A percentile compares a stretch with the other conserved stretches of the same genome.
These are phyloP conservation scores for Megaceryle alcyon DNA, from an alignment of 2,797 vertebrate species.

Conservation along the genomic window DNA sequence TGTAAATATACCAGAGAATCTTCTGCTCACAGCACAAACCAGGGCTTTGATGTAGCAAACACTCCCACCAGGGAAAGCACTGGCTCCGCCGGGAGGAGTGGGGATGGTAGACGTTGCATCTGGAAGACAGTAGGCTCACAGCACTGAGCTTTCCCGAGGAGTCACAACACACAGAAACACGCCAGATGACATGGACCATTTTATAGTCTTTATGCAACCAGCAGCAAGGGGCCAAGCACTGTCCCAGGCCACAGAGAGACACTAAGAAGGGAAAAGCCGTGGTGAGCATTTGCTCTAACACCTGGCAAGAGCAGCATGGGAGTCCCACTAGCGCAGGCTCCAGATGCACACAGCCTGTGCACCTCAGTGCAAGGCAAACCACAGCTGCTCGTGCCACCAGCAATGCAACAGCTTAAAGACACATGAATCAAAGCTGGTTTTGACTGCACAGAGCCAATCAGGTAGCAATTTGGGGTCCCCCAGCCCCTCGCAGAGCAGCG, in stretches of 20 bases:
- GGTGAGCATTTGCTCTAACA: neutral
- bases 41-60: conserved; percentile 55
- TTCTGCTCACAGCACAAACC: neutral
- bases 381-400: rapidly evolving
- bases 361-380: neutral
- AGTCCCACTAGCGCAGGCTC: neutral
- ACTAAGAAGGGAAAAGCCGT: neutral
- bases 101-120: neutral
- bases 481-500: neutral
- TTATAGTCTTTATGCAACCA: neutral
- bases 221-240: neutral
- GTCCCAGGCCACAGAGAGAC: rapidly evolving
- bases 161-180: neutral
- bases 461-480: neutral
- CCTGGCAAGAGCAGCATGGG: rapidly evolving
- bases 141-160: neutral
- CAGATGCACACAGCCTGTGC: neutral
- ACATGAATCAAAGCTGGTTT: rapidly evolving
- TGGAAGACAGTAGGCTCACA: conserved; percentile 12
- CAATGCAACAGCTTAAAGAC: neutral
- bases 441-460: rapidly evolving
- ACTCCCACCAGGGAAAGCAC: conserved; percentile 23
- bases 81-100: neutral
- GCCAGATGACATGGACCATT: neutral
- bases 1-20: conserved; percentile 62